Evolutionary conservation across 2,888 invertebrate genomes (phyloP).

Genomic region (Yponomeuta plumbellus): DNA sequence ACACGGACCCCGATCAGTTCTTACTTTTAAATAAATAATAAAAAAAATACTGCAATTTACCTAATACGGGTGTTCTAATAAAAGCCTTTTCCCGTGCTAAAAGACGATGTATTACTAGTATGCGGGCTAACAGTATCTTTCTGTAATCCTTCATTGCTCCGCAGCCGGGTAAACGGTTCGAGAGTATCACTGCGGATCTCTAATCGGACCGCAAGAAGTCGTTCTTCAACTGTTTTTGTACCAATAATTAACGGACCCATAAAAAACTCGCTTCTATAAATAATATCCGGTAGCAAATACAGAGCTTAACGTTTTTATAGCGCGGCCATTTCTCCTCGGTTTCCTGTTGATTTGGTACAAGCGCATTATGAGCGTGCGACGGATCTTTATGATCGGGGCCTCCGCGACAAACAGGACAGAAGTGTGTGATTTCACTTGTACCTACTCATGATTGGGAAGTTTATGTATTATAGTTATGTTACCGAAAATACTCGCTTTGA

Average conservation of each 20-base stretch:
- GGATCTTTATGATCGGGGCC: neutral
- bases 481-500: too few relatives aligned
- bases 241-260: neutral
- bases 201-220: neutral
- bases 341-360: conserved; percentile 1
- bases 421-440: too few relatives aligned
- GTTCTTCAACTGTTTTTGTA: neutral
- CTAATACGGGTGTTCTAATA: too few relatives aligned
- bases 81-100: too few relatives aligned
- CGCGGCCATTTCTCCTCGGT: neutral
- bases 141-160: too few relatives aligned
- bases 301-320: neutral
- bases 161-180: neutral
- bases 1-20: too few relatives aligned
- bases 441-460: too few relatives aligned
- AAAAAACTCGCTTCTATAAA: conserved; percentile 1
- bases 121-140: too few relatives aligned
- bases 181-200: neutral
- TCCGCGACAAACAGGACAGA: neutral
- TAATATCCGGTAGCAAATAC: neutral
- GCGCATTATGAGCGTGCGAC: neutral
- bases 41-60: too few relatives aligned
- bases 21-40: too few relatives aligned
- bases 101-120: too few relatives aligned
- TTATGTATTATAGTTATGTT: too few relatives aligned